A percentile compares a stretch with the other conserved stretches of the same genome.
These are phyloP conservation scores for Myrmophylax atrothorax DNA, from an alignment of 2,113 vertebrate species.

Conservation along the genomic window DNA sequence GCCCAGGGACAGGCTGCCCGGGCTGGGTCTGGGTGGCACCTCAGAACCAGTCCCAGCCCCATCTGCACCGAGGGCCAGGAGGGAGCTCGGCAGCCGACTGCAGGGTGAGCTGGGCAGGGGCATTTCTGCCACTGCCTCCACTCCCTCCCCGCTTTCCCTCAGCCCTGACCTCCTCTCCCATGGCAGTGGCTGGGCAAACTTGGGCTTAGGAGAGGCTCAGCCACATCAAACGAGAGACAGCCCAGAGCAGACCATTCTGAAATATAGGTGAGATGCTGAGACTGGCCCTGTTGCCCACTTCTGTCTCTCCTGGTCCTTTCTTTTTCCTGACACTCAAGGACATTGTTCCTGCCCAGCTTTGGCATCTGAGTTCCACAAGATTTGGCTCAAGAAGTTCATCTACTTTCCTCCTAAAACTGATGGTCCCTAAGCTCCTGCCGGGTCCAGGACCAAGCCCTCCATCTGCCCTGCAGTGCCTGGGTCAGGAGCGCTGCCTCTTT, in stretches of 20 bases:
- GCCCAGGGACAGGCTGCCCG: too few relatives aligned
- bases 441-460: neutral
- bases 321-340: neutral
- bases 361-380: neutral
- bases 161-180: neutral
- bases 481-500: neutral
- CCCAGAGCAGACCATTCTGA: neutral
- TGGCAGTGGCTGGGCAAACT: neutral
- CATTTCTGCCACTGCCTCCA: neutral
- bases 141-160: neutral
- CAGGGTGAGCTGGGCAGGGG: neutral
- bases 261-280: neutral
- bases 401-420: neutral
- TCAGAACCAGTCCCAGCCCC: fast-evolving
- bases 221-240: neutral
- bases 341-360: neutral
- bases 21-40: neutral
- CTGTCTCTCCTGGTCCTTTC: neutral
- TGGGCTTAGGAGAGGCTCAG: neutral
- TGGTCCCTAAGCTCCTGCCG: fast-evolving
- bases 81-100: fast-evolving
- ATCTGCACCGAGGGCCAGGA: neutral
- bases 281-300: neutral
- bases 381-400: neutral
- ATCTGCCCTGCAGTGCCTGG: neutral